Conservation (phyloP, 2,113 vertebrate genomes). For the Sula dactylatra region DNA sequence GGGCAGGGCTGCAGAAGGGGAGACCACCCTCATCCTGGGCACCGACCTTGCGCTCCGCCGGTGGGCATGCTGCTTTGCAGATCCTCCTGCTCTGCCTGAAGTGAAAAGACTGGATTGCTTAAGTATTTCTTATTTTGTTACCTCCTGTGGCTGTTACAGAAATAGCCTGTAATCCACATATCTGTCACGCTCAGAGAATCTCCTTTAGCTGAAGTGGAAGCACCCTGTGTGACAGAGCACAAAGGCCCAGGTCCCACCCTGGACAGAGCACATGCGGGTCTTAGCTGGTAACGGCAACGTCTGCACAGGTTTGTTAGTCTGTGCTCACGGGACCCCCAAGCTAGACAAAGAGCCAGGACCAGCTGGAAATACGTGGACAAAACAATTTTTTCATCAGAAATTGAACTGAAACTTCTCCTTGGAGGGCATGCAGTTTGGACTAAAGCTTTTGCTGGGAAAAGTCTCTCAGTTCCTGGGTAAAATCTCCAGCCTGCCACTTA, state of each 20-base stretch:
- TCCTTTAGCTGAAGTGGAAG: conserved; percentile 8
- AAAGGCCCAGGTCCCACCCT: neutral
- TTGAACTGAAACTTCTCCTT: neutral
- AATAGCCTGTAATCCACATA: conserved; percentile 52
- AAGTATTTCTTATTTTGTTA: conserved; percentile 25
- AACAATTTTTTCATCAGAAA: neutral
- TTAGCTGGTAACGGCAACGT: neutral
- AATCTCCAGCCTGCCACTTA: neutral
- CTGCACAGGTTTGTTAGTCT: neutral
- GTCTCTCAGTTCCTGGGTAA: neutral
- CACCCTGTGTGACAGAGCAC: neutral
- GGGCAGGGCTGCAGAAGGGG: neutral
- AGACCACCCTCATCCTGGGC: neutral
- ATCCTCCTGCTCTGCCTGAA: neutral
- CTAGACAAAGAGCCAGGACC: neutral
- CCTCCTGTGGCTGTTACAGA: conserved; percentile 34
- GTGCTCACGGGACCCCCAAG: fast-evolving
- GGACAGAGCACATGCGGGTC: neutral
- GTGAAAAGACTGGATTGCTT: neutral
- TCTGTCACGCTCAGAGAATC: conserved; percentile 36
- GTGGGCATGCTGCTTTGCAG: neutral
- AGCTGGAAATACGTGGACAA: neutral
- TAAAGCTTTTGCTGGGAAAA: neutral
- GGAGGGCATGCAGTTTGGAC: neutral
- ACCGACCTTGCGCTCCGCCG: neutral